These are phyloP conservation scores for Incurvaria masculella DNA, from an alignment of 2,888 invertebrate species.

Conservation along the genomic window DNA sequence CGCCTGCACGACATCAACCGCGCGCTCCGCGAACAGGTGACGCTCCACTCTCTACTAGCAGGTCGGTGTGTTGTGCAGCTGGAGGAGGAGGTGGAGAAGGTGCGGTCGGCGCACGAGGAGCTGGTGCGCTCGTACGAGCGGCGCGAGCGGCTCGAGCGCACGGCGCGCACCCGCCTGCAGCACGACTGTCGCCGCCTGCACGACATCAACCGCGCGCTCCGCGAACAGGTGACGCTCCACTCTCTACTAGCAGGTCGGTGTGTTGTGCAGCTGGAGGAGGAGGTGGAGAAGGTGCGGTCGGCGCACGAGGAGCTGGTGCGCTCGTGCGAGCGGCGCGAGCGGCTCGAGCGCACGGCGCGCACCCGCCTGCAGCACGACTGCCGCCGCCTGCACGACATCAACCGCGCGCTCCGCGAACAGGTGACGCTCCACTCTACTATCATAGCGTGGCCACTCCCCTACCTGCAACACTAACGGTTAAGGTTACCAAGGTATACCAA, in stretches of 20 bases:
- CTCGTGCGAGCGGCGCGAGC: constrained; percentile 72
- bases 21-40: constrained; percentile 66
- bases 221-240: constrained; percentile 55
- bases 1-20: constrained; percentile 74
- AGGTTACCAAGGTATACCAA: too few relatives aligned
- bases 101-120: constrained; percentile 85
- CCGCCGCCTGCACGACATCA: constrained; percentile 61
- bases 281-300: constrained; percentile 73
- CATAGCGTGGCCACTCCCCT: too few relatives aligned
- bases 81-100: constrained; percentile 86
- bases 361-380: constrained; percentile 66
- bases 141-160: constrained; percentile 79
- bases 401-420: constrained; percentile 62
- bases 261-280: constrained; percentile 63
- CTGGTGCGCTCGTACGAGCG: constrained; percentile 83
- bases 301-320: constrained; percentile 74
- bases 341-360: constrained; percentile 69
- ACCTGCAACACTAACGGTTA: too few relatives aligned
- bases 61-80: constrained; percentile 40
- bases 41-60: too few relatives aligned
- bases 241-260: too few relatives aligned
- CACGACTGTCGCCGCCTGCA: constrained; percentile 73
- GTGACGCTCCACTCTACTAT: too few relatives aligned
- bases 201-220: constrained; percentile 71
- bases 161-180: constrained; percentile 76